phyloP scores from a whole-genome alignment of 2,113 vertebrate species.

The Rhombomys opimus region DNA sequence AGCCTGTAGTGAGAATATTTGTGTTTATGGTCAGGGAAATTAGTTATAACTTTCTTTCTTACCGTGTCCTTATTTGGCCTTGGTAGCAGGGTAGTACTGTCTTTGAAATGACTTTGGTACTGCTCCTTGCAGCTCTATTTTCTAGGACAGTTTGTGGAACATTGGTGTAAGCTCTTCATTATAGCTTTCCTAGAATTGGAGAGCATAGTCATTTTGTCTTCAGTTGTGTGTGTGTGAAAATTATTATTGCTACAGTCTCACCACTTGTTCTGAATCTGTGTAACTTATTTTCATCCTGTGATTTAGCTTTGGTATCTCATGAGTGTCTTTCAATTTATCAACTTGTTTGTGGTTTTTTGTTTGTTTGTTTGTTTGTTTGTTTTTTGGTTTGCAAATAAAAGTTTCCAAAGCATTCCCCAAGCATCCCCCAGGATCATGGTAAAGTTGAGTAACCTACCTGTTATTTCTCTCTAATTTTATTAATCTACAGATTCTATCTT shows the following conservation, averaged over 20 bases:
- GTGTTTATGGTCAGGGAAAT: not conserved
- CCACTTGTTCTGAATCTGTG: not conserved
- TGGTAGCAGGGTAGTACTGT: not conserved
- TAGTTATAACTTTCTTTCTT: not conserved
- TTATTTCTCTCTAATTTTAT: not conserved
- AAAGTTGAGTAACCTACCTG: no score
- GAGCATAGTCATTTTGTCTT: not conserved
- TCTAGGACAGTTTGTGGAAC: not conserved
- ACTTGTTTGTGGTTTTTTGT: not conserved
- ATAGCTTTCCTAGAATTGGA: not conserved
- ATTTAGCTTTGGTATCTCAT: not conserved
- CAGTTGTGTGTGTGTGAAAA: not conserved
- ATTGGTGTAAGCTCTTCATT: not conserved
- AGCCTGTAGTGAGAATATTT: not conserved
- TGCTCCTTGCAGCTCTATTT: not conserved
- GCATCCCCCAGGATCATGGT: not conserved
- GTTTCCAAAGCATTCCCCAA: not conserved
- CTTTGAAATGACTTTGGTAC: not conserved
- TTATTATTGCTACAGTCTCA: not conserved
- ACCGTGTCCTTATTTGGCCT: not conserved
- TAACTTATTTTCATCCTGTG: not conserved
- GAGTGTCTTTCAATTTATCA: not conserved
- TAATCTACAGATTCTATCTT: not conserved
- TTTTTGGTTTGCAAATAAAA: not conserved
- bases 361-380: no score